A percentile compares a stretch with the other conserved stretches of the same genome.
Evolutionary conservation across 2,888 invertebrate genomes (phyloP).

Genomic region (Nemurella pictetii): DNA sequence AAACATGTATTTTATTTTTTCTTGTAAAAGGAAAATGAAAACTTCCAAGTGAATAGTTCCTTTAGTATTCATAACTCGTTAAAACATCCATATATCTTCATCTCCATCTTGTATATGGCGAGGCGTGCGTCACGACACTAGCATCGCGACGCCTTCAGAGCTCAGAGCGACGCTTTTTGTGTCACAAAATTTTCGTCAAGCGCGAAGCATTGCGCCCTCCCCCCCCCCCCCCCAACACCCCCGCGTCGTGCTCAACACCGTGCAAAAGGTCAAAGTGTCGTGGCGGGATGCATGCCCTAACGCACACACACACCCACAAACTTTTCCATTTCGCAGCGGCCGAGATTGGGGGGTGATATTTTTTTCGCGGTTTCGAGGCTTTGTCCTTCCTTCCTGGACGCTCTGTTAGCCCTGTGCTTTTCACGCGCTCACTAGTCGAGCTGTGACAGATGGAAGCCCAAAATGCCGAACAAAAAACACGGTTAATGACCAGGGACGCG

Average conservation of each 20-base stretch:
- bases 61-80: constrained; percentile 19
- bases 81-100: constrained; percentile 20
- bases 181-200: background rate
- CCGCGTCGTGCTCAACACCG: background rate
- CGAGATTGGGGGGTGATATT: background rate
- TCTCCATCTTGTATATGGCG: background rate
- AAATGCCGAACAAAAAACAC: background rate
- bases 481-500: background rate
- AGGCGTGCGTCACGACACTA: constrained; percentile 10
- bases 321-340: background rate
- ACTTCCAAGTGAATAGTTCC: constrained; percentile 1
- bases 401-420: background rate
- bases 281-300: background rate
- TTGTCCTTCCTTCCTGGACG: background rate
- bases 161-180: background rate
- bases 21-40: constrained; percentile 2
- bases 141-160: background rate
- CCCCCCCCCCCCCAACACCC: background rate
- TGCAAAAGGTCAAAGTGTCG: background rate
- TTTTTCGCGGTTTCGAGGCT: background rate
- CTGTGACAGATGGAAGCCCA: background rate
- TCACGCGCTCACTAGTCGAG: background rate
- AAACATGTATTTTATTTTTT: background rate
- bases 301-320: background rate
- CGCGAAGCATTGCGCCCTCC: background rate